Base-by-base conservation (phyloP, 2,888 invertebrate species). In the Leptopilina drosophilae region DNA sequence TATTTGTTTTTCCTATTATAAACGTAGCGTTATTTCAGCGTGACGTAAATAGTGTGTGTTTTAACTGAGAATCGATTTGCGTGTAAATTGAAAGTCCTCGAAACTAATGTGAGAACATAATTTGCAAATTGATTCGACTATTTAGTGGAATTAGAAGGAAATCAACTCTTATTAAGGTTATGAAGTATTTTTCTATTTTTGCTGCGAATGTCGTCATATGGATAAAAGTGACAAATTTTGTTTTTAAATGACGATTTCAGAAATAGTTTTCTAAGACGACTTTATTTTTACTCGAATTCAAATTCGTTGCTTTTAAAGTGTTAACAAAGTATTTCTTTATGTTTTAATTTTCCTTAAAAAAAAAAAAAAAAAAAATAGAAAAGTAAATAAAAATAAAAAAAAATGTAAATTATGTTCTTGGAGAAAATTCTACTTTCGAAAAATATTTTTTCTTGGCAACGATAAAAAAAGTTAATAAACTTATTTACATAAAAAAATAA, bases 51-150 rank as follows among this genome's bases (percentile, higher is more conserved):
- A 33, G 33, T 26, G 8, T 8, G 20, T 8, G 20, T 46, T 67
- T 12, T 46, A 11, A 67, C 66, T 46, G 9, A 67, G 46, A 49
- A 12, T 49, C 67, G 11, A 69, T 69, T 69, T 14, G 49, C 12
- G 69, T 53, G 53, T 49, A 67, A 46, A 67, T 69, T 69, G 14
- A n/a, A 53, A 69, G 62, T 69, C 26, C 53, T 26, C 53, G 26
- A 14, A 69, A 33, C 15, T 53, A 69, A 69, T 26, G 11, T 53
- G 8, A 26, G 26, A 69, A 15, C 12, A 69, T 69, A 12, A n/a
- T 67, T 46, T 53, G 49, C 49, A 53, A 69, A 53, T 62, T 49
- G 5, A 69, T 6, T 26, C 26, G 2, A 69, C 53, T 49, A 12
- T 26, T 69, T 53, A 69, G 20, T 67, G 12, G 20, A 67, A 20